Evolutionary conservation across 2,888 invertebrate genomes (phyloP).

Genomic region (Melikaiella ostensackeni): DNA sequence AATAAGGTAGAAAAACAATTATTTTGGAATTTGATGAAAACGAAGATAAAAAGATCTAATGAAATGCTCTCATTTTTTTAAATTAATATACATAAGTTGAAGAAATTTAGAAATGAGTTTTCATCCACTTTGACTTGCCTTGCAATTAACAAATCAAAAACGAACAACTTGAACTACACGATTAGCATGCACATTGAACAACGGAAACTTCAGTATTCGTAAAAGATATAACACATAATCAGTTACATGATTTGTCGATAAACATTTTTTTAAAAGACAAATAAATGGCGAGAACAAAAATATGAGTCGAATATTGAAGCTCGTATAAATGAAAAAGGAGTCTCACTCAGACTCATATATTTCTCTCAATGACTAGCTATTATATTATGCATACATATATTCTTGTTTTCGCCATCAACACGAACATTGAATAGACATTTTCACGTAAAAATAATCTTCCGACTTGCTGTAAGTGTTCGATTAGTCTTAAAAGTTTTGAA

Average conservation of each 20-base stretch:
- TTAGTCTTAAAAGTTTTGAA: constrained; percentile 35
- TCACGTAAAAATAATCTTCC: constrained; percentile 40
- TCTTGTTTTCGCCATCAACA: constrained; percentile 43
- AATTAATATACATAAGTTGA: not conserved
- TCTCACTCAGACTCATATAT: constrained; percentile 63
- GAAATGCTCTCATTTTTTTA: not conserved
- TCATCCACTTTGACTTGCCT: not conserved
- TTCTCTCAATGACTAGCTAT: constrained; percentile 71
- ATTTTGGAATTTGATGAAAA: not conserved
- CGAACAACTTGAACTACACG: not conserved
- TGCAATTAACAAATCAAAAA: constrained; percentile 9
- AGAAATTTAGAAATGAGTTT: not conserved
- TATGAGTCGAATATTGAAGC: constrained; percentile 41
- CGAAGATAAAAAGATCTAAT: not conserved
- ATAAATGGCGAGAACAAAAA: constrained; percentile 39
- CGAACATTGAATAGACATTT: constrained; percentile 42
- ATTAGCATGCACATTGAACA: constrained; percentile 18
- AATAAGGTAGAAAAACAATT: not conserved
- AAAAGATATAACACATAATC: constrained; percentile 20
- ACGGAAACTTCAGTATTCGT: constrained; percentile 21
- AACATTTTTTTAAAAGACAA: constrained; percentile 15
- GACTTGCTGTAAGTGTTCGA: constrained; percentile 18
- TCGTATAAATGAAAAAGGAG: constrained; percentile 56
- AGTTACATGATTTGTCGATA: constrained; percentile 26
- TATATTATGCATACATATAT: constrained; percentile 70